Evolutionary conservation across 2,797 vertebrate genomes (phyloP).

Genomic region (Hybognathus amarus): DNA sequence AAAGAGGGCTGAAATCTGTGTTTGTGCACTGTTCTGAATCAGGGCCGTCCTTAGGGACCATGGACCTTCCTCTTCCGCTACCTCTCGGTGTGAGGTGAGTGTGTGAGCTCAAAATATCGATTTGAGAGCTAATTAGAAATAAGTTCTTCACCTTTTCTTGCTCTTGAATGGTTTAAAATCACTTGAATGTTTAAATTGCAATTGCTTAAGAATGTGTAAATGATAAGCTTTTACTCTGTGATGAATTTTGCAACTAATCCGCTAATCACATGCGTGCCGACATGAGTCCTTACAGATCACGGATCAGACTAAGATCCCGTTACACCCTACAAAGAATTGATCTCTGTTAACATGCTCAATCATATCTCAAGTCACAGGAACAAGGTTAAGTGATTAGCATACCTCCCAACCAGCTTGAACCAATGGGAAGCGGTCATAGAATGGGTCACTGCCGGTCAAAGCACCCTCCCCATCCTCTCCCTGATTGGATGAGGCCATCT

Average conservation of each 20-base stretch:
- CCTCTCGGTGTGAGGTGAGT: no score
- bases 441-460: constrained; percentile 93
- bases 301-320: background rate
- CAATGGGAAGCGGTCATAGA: constrained; percentile 99
- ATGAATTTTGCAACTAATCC: background rate
- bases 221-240: background rate
- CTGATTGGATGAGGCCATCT: constrained; percentile 86
- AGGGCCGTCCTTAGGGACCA: no score
- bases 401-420: constrained; percentile 99
- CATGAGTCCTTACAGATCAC: background rate
- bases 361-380: background rate
- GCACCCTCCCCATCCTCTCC: constrained; percentile 83
- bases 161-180: background rate
- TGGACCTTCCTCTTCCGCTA: no score
- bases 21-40: no score
- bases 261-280: background rate
- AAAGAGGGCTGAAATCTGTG: no score
- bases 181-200: background rate
- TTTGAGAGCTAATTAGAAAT: no score
- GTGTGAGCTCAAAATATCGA: no score
- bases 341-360: background rate
- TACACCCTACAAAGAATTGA: background rate
- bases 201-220: background rate
- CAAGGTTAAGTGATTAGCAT: constrained; percentile 55
- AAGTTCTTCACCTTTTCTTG: background rate